Base-by-base conservation (phyloP, 2,797 vertebrate species). In the Antennarius maculatus region DNA sequence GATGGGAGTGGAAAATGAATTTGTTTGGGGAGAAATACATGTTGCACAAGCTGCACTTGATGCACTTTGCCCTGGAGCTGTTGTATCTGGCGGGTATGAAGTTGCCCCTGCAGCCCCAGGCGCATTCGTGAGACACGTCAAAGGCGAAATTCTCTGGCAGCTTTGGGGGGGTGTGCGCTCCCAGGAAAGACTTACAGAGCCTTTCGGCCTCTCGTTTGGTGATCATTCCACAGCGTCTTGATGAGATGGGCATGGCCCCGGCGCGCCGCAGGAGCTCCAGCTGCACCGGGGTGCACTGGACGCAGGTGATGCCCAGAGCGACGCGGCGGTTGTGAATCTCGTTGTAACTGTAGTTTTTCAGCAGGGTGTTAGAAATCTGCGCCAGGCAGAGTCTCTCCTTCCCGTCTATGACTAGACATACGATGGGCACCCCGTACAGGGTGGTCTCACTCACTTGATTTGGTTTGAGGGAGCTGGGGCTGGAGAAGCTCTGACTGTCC, bases 361-460 rank as follows among this genome's bases (percentile, higher is more conserved):
- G 92, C 54, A 96, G 89, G 1, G 96, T 97, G 89, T 96, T 97
- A 28, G 95, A 96, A 71, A 97, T 97, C 90, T 97, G 96, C 16
- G 96, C 95, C 86, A 97, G 85, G 69, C 96, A 97, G 66, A 97
- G 94, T 52, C 96, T 91, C 91, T 99, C 97, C 90, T 95, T 96
- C 2, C 96, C 96, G 91, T 98, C 97, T 82, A 99, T 98, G 61
- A 98, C 96, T 90, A 99, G 90, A 9, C 92, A 97, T 37, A 98
- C 97, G 88, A 99, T 98, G 83, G 96, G 96, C 50, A 98, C 95
- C 62, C 96, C 97, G 87, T 99, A 98, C 84, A 99, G 90, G 18
- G 94, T 95, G 50, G 96, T 96, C 93, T 99, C 96, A 42, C 96
- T 96, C 89, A 98, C 97, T 87, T 97, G 95, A 91, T 99, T 99